Percentiles rank a stretch among this genome's conserved stretches.
Evolutionary conservation across 1,140 invertebrate genomes (phyloP).

Genomic region (Calephelis virginiensis): DNA sequence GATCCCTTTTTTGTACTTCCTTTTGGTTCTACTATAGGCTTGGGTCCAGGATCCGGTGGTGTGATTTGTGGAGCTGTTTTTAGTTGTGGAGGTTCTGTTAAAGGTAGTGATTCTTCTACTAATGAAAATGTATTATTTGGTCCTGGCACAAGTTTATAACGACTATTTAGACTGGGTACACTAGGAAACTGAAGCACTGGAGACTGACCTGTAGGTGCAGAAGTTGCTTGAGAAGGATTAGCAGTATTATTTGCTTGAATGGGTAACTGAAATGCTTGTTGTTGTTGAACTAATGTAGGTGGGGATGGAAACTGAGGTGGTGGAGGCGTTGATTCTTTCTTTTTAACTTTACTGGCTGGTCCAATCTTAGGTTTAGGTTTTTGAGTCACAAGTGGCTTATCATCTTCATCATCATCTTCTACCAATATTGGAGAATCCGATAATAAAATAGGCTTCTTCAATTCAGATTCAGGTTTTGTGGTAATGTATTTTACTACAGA

Average conservation of each 20-base stretch:
- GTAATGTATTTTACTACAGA: slow-evolving; percentile 65
- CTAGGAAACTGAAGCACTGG: slow-evolving; percentile 46
- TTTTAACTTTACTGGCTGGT: slow-evolving; percentile 59
- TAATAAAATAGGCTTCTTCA: slow-evolving; percentile 23
- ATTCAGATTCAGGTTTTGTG: slow-evolving; percentile 34
- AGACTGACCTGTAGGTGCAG: slow-evolving; percentile 6
- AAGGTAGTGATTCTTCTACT: slow-evolving; percentile 44
- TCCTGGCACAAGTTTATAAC: slow-evolving; percentile 61
- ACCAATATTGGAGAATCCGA: slow-evolving; percentile 35
- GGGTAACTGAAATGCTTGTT: neutral
- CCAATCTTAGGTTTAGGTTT: slow-evolving; percentile 59
- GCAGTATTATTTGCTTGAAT: slow-evolving; percentile 20
- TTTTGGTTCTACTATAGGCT: slow-evolving; percentile 16
- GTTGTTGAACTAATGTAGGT: slow-evolving; percentile 8
- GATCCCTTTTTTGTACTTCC: slow-evolving; percentile 1
- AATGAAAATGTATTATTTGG: slow-evolving; percentile 66
- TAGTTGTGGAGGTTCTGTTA: neutral
- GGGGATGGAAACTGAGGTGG: neutral
- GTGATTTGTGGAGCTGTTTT: neutral
- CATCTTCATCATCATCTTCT: slow-evolving; percentile 26
- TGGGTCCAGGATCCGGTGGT: neutral
- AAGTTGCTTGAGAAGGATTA: slow-evolving; percentile 6
- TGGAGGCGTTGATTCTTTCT: slow-evolving; percentile 17
- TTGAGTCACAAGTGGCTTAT: slow-evolving; percentile 27
- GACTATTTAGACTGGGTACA: slow-evolving; percentile 47